Percentiles rank a stretch among this genome's conserved stretches.
Evolutionary conservation across 2,113 vertebrate species (phyloP).

Genomic region (Caloenas nicobarica): DNA sequence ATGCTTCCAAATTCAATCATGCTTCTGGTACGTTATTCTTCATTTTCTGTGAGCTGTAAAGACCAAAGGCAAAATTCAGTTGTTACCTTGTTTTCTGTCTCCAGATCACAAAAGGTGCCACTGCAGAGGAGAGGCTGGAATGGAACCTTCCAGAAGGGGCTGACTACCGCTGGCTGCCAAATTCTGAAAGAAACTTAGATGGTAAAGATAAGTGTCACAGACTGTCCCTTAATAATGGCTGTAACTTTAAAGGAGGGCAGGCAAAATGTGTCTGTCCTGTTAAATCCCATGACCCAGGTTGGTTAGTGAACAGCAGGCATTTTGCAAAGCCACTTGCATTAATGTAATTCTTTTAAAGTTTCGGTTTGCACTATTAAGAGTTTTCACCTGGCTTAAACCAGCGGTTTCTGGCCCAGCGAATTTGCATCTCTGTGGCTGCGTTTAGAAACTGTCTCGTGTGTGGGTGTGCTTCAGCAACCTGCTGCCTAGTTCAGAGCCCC

Average conservation of each 20-base stretch:
- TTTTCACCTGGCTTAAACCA: not conserved
- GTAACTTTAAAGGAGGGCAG: not conserved
- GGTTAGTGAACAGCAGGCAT: not conserved
- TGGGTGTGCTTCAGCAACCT: not conserved
- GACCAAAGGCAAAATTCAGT: not conserved
- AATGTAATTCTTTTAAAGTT: not conserved
- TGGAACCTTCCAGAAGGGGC: constrained; percentile 84
- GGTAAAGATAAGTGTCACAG: constrained; percentile 72
- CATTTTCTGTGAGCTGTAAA: not conserved
- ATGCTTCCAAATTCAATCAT: not conserved
- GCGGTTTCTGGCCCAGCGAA: not conserved
- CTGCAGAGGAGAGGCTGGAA: constrained; percentile 81
- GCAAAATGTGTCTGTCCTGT: not conserved
- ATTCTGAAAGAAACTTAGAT: constrained; percentile 83
- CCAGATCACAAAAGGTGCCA: constrained; percentile 92
- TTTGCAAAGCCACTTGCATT: not conserved
- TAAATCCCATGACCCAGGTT: not conserved
- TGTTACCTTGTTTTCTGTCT: not conserved
- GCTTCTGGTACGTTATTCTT: not conserved
- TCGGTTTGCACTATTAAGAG: not conserved
- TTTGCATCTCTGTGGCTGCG: not conserved
- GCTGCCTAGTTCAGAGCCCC: not conserved
- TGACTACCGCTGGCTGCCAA: constrained; percentile 89
- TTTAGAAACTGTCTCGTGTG: not conserved
- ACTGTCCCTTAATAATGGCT: not conserved